Conservation (phyloP, 2,888 invertebrate genomes). For the Apodemia zela region DNA sequence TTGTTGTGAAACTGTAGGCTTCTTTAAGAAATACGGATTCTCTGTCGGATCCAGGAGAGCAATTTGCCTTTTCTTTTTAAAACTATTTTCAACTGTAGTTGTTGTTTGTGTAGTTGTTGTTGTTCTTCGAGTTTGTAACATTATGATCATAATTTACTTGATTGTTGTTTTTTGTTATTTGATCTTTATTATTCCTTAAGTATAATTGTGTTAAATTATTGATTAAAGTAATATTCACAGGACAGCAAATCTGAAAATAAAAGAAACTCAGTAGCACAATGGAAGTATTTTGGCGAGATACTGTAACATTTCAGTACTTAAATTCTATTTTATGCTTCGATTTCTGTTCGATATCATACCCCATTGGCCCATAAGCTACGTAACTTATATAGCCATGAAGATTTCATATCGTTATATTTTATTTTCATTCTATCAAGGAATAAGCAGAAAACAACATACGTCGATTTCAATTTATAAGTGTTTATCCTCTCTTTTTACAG, state of each 20-base stretch:
- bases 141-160: neutral
- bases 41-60: neutral
- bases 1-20: neutral
- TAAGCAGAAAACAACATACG: too few species aligned
- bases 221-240: slow-evolving; percentile 22
- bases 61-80: neutral
- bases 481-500: too few species aligned
- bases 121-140: neutral
- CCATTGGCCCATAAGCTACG: too few species aligned
- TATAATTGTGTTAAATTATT: neutral
- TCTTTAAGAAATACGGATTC: slow-evolving; percentile 20
- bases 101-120: too few species aligned
- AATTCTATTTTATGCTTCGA: too few species aligned
- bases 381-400: too few species aligned
- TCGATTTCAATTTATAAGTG: too few species aligned
- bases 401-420: too few species aligned
- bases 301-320: too few species aligned
- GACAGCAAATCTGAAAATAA: slow-evolving; percentile 51
- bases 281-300: too few species aligned
- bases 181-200: neutral
- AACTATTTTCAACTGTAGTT: neutral
- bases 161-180: neutral
- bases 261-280: neutral
- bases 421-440: too few species aligned
- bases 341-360: too few species aligned